Conservation (phyloP, 1,140 invertebrate genomes). For the Phocides pigmalion region DNA sequence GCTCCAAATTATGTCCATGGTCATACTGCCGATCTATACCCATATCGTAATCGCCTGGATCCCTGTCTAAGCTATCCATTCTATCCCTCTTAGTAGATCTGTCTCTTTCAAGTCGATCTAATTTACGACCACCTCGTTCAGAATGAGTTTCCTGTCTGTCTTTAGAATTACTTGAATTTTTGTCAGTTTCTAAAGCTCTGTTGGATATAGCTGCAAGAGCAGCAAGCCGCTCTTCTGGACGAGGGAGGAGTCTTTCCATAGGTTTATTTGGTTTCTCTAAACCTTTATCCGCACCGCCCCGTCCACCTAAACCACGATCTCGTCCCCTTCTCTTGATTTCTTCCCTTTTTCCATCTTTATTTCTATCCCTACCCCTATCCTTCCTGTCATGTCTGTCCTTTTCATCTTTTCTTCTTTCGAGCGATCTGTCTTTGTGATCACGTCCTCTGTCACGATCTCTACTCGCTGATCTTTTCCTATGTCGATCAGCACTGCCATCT, state of each 20-base stretch:
- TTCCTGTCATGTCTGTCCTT: constrained; percentile 83
- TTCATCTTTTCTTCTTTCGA: constrained; percentile 81
- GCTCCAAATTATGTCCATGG: constrained; percentile 74
- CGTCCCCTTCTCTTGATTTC: constrained; percentile 72
- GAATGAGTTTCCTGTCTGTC: constrained; percentile 79
- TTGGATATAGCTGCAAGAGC: constrained; percentile 82
- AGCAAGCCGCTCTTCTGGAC: constrained; percentile 80
- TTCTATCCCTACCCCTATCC: constrained; percentile 86
- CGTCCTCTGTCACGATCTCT: constrained; percentile 74
- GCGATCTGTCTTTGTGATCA: constrained; percentile 79
- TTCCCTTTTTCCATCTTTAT: constrained; percentile 80
- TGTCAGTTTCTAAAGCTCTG: constrained; percentile 75
- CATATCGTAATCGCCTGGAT: constrained; percentile 78
- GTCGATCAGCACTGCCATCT: constrained; percentile 75
- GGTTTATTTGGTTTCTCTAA: constrained; percentile 83
- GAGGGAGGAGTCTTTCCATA: constrained; percentile 78
- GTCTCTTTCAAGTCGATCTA: constrained; percentile 76
- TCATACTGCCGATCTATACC: constrained; percentile 77
- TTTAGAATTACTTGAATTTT: constrained; percentile 77
- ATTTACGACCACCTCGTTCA: constrained; percentile 77
- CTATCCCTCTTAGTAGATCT: constrained; percentile 75
- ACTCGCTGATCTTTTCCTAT: constrained; percentile 71
- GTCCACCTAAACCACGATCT: constrained; percentile 69
- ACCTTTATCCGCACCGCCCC: constrained; percentile 75
- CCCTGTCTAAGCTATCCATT: constrained; percentile 77